Evolutionary conservation across 2,888 invertebrate genomes (phyloP).

Genomic region (Digitonthophagus gazella): DNA sequence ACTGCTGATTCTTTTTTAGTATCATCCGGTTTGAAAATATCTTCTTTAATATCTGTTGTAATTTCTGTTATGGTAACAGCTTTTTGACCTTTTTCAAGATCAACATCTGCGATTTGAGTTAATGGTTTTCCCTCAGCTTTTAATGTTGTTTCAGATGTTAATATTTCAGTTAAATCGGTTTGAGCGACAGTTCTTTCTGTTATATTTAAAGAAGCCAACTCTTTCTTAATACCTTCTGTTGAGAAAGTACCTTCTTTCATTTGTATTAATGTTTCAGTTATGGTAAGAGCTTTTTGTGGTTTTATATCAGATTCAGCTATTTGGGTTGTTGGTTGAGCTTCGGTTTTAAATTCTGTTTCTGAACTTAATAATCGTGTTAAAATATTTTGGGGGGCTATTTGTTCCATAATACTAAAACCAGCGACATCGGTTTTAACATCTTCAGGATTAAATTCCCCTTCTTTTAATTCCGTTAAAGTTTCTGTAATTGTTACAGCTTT

Average conservation of each 20-base stretch:
- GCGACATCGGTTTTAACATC: slow-evolving; percentile 39
- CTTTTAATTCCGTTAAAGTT: slow-evolving; percentile 43
- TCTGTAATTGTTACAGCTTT: slow-evolving; percentile 38
- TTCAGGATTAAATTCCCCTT: slow-evolving; percentile 42
- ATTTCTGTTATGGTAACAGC: slow-evolving; percentile 39
- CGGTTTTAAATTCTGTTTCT: slow-evolving; percentile 24
- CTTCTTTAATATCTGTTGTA: slow-evolving; percentile 44
- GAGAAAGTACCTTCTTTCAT: slow-evolving; percentile 44
- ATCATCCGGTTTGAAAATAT: slow-evolving; percentile 39
- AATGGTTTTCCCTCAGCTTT: slow-evolving; percentile 19
- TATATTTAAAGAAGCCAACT: slow-evolving; percentile 37
- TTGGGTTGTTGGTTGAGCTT: slow-evolving; percentile 22
- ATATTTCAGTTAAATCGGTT: slow-evolving; percentile 29
- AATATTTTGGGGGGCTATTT: slow-evolving; percentile 30
- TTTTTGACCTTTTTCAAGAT: slow-evolving; percentile 32
- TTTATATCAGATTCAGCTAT: slow-evolving; percentile 23
- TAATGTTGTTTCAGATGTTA: slow-evolving; percentile 28
- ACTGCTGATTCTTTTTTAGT: slow-evolving; percentile 39
- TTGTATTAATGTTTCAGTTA: slow-evolving; percentile 41
- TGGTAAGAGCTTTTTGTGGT: slow-evolving; percentile 35
- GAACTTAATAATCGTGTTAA: slow-evolving; percentile 28
- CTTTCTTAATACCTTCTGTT: slow-evolving; percentile 37
- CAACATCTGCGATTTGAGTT: slow-evolving; percentile 20
- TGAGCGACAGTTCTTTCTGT: slow-evolving; percentile 33
- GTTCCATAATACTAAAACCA: slow-evolving; percentile 32